These are phyloP conservation scores for Leuciscus waleckii DNA, from an alignment of 2,797 vertebrate genomes.

Conservation along the genomic window DNA sequence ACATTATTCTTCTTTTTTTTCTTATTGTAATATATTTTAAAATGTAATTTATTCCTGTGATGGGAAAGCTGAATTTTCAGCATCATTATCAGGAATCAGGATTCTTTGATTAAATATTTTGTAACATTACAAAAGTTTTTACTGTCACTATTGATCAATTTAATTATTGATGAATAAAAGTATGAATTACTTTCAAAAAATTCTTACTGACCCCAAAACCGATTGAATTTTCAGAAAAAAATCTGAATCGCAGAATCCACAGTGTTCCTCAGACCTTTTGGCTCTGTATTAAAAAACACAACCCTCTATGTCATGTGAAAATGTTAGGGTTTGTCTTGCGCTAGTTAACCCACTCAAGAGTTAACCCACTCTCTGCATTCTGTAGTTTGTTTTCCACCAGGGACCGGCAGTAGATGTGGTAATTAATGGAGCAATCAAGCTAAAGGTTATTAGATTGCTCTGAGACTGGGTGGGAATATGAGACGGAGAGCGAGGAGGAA, in stretches of 20 bases:
- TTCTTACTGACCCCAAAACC: background rate
- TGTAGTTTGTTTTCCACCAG: constrained; percentile 31
- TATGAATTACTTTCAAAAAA: background rate
- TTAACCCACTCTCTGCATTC: background rate
- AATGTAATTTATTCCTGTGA: no score
- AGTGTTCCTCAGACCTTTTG: background rate
- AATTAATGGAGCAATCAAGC: constrained; percentile 52
- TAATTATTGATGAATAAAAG: background rate
- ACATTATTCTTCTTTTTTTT: no score
- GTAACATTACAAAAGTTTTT: background rate
- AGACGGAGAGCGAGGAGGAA: background rate
- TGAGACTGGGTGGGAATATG: constrained; percentile 13
- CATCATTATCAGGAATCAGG: no score
- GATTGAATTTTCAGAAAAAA: background rate
- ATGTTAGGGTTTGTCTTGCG: background rate
- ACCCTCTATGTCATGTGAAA: background rate
- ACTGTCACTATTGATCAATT: background rate
- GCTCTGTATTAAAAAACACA: background rate
- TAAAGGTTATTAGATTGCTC: constrained; percentile 49
- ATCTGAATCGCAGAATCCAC: background rate
- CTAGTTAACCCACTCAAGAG: constrained; percentile 8
- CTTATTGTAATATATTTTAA: no score
- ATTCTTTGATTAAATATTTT: no score
- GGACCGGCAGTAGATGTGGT: constrained; percentile 22
- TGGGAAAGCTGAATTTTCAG: no score